Evolutionary conservation across 2,797 vertebrate species (phyloP).

Genomic region (Tenualosa thibaudeaui): DNA sequence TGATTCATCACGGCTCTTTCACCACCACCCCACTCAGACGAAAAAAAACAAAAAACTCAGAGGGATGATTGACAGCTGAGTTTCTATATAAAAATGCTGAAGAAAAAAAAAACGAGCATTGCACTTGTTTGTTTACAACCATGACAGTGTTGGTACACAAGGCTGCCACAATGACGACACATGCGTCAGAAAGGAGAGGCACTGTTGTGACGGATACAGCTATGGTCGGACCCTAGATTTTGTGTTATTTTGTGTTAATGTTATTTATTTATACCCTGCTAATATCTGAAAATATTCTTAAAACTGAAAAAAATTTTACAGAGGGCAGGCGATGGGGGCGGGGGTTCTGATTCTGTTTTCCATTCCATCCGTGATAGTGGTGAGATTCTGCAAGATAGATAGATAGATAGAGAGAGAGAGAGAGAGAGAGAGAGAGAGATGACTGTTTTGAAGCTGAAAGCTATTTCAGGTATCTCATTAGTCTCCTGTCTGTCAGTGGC

Average conservation of each 20-base stretch:
- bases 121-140: not conserved
- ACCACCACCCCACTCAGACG: too few relatives aligned
- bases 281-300: too few relatives aligned
- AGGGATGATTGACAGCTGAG: not conserved
- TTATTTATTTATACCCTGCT: too few relatives aligned
- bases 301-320: not conserved
- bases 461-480: constrained; percentile 16
- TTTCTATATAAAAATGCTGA: not conserved
- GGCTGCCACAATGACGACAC: not conserved
- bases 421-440: not conserved
- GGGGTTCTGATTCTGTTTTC: too few relatives aligned
- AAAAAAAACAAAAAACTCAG: not conserved
- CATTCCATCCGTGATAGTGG: too few relatives aligned
- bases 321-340: too few relatives aligned
- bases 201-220: too few relatives aligned
- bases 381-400: too few relatives aligned
- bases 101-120: not conserved
- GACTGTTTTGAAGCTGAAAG: constrained; percentile 5
- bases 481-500: not conserved
- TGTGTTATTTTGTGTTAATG: too few relatives aligned
- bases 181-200: not conserved
- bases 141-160: not conserved
- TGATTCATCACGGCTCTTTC: not conserved
- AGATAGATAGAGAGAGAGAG: too few relatives aligned
- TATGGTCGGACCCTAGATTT: too few relatives aligned